These are phyloP conservation scores for Thalassophryne amazonica DNA, from an alignment of 2,797 vertebrate species.

Conservation along the genomic window DNA sequence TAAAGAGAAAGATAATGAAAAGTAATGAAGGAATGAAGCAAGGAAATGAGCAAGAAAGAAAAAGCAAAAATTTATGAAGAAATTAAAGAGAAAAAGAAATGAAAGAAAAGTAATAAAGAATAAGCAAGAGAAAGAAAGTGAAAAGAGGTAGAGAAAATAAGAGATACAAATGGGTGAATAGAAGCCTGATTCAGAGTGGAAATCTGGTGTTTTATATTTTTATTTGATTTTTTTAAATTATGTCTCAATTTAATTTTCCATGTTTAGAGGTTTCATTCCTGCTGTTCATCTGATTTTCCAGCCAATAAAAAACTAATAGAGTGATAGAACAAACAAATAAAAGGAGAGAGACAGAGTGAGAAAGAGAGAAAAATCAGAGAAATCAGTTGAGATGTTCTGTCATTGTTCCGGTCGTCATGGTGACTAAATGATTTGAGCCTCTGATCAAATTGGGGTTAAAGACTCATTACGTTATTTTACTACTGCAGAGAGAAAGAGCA, in stretches of 20 bases:
- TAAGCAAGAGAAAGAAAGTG: background rate
- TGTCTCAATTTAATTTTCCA: conserved; percentile 47
- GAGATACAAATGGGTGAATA: conserved; percentile 35
- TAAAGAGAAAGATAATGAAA: too few relatives aligned
- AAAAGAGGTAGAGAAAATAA: background rate
- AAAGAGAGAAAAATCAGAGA: background rate
- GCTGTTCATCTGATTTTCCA: conserved; percentile 51
- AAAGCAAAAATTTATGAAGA: too few relatives aligned
- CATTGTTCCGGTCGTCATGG: conserved; percentile 22
- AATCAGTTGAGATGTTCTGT: conserved; percentile 10
- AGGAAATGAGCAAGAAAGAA: too few relatives aligned
- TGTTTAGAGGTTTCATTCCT: conserved; percentile 40
- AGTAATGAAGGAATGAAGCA: too few relatives aligned
- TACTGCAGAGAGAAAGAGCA: conserved; percentile 9
- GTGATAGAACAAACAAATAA: conserved; percentile 11
- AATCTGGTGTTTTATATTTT: conserved; percentile 47
- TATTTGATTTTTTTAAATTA: conserved; percentile 59
- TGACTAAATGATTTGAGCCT: conserved; percentile 53
- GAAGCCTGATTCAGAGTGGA: conserved; percentile 46
- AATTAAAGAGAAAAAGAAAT: background rate
- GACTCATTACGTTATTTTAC: conserved; percentile 11
- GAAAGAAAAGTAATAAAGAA: too few relatives aligned
- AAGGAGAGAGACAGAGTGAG: conserved; percentile 7
- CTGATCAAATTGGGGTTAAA: conserved; percentile 55
- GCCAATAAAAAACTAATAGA: conserved; percentile 42